Evolutionary conservation across 2,888 invertebrate species (phyloP), one percentile per base, ranked within the genome.

Genomic region (Pharmacophagus antenor): DNA sequence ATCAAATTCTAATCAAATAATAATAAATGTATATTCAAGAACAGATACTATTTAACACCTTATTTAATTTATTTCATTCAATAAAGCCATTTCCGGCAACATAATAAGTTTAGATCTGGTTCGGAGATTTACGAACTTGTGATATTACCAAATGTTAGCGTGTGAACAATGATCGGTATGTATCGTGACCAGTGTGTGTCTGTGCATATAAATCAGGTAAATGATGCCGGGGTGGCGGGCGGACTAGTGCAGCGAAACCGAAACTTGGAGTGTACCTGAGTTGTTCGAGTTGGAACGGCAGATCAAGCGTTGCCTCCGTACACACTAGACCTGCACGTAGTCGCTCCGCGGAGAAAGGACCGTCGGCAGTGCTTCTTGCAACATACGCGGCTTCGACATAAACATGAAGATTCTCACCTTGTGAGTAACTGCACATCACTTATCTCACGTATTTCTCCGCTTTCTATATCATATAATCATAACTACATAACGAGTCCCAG

Each of bases 241-340:
- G 69, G 70, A 67, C 61, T 65, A 65, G 62, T 71, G 75, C 72
- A 66, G 64, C 63, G 62, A 72, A 65, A 68, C 69, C 67, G 70
- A 70, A 67, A 69, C 69, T 66, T 62, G 65, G 67, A 70, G 74
- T 72, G 71, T 81, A 80, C 76, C 73, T 73, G 67, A 73, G 76
- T 76, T 77, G 73, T 67, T 68, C 70, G 72, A 66, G 73, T 70
- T 70, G 73, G 72, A 70, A 73, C 76, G 71, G 67, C 88, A 88
- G 82, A 87, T 77, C 82, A 81, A 80, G 76, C 80, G 85, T 82
- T 84, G 84, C 84, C 83, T 76, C 85, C 82, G 85, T 73, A 71
- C 79, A 78, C 73, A 74, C 79, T 77, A 78, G 83, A 88, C 88
- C 87, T 85, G 79, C 79, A 77, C 77, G 70, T 68, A 76, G 70